Evolutionary conservation across 2,113 vertebrate species (phyloP), one percentile per base, ranked within the genome.

Genomic region (Polypterus bichir): DNA sequence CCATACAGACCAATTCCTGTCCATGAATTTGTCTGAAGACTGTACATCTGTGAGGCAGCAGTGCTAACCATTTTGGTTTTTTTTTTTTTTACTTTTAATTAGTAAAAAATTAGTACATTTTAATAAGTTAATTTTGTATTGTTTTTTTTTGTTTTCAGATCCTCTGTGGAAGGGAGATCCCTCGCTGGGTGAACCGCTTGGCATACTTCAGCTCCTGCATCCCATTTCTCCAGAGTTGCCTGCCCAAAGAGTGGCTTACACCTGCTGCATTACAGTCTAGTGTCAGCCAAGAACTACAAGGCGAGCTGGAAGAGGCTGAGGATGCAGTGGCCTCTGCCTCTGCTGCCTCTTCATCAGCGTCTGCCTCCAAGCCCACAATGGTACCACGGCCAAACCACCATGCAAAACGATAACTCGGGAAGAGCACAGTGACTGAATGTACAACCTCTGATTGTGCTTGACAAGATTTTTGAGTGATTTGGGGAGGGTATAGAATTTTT

Each of bases 191-290:
- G 67, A 99, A 99, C 78, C 88, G 96, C 45, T 89, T 99, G 65
- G 96, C 96, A 74, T 98, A 99, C 86, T 97, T 99, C 89, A 99
- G 96, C 82, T 97, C 96, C 65, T 99, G 96, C 47, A 96, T 99
- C 70, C 94, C 95, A 3, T 99, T 99, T 70, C 91, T 99, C 9
- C 96, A 99, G 89, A 97, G 92, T 80, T 99, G 95, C 74, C 87
- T 99, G 79, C 96, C 96, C 0, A 95, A 92, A 79, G 95, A 99
- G 84, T 98, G 94, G 96, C 86, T 99, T 51, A 98, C 96, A 1
- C 96, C 96, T 0, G 96, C 94, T 3, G 94, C 96, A 60, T 83
- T 99, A 72, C 96, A 98, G 82, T 93, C 93, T 54, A 99, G 94
- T 5, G 93, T 99, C 64, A 97, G 92, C 83, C 96, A 98, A 75